Conservation (phyloP, 2,113 vertebrate genomes). For the Fregetta grallaria region DNA sequence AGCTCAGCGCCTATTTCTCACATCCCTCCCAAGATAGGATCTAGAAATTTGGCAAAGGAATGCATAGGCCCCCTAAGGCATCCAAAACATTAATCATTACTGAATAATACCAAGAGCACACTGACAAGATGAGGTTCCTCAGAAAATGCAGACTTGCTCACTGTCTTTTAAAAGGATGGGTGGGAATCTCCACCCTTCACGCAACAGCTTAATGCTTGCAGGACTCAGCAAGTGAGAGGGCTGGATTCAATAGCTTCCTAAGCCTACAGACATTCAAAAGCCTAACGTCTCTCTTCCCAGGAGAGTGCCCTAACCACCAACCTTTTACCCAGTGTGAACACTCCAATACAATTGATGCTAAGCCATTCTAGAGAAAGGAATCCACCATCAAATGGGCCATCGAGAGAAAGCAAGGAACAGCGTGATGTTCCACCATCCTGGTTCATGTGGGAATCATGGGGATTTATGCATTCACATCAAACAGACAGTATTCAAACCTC, state of each 20-base stretch:
- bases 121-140: background rate
- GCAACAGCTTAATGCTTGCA: background rate
- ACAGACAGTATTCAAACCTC: background rate
- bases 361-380: background rate
- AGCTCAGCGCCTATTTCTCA: conserved; percentile 15
- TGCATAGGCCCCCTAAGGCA: background rate
- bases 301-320: background rate
- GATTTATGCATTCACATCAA: background rate
- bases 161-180: background rate
- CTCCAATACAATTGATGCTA: background rate
- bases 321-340: background rate
- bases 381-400: background rate
- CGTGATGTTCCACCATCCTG: background rate
- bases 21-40: conserved; percentile 35
- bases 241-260: background rate
- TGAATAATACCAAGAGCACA: background rate
- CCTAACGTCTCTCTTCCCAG: accelerated
- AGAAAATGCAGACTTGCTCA: background rate
- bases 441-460: background rate
- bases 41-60: conserved; percentile 42
- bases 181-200: background rate
- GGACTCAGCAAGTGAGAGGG: background rate
- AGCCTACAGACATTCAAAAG: background rate
- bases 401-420: background rate
- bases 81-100: conserved; percentile 17